These are phyloP conservation scores for Carabus problematicus DNA, from an alignment of 2,888 invertebrate species.

Conservation along the genomic window DNA sequence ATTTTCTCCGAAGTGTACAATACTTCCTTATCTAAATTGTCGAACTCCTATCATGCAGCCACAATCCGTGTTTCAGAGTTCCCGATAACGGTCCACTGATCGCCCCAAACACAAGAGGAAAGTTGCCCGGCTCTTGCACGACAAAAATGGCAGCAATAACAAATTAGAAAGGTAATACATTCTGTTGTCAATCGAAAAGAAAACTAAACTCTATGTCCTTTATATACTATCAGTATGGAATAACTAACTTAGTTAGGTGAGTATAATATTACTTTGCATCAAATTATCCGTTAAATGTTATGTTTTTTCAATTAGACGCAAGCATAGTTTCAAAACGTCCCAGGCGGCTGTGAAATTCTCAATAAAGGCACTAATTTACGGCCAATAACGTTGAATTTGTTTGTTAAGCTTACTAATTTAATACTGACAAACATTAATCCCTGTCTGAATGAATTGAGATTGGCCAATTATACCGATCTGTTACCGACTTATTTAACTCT, in stretches of 20 bases:
- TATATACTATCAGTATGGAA: too few species aligned
- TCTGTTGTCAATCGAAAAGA: neutral
- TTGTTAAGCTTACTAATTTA: constrained; percentile 22
- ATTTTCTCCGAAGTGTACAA: neutral
- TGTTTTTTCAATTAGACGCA: constrained; percentile 19
- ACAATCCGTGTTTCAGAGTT: constrained; percentile 14
- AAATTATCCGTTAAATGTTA: too few species aligned
- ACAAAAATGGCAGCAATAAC: constrained; percentile 33
- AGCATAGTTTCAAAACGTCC: constrained; percentile 21
- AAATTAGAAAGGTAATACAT: constrained; percentile 18
- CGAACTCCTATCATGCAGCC: constrained; percentile 16
- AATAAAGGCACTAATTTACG: constrained; percentile 31
- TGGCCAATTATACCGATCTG: constrained; percentile 21
- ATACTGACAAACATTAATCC: constrained; percentile 22
- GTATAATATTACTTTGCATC: too few species aligned
- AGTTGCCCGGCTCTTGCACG: constrained; percentile 28
- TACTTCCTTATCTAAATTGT: neutral
- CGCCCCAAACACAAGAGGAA: constrained; percentile 13
- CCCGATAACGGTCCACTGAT: constrained; percentile 15
- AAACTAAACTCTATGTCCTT: neutral
- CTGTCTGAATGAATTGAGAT: constrained; percentile 8
- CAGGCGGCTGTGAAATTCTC: constrained; percentile 3
- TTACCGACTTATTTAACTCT: constrained; percentile 14
- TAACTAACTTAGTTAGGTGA: too few species aligned
- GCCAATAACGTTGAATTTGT: constrained; percentile 30